Conservation (phyloP, 2,797 vertebrate species). For the Pempheris klunzingeri region DNA sequence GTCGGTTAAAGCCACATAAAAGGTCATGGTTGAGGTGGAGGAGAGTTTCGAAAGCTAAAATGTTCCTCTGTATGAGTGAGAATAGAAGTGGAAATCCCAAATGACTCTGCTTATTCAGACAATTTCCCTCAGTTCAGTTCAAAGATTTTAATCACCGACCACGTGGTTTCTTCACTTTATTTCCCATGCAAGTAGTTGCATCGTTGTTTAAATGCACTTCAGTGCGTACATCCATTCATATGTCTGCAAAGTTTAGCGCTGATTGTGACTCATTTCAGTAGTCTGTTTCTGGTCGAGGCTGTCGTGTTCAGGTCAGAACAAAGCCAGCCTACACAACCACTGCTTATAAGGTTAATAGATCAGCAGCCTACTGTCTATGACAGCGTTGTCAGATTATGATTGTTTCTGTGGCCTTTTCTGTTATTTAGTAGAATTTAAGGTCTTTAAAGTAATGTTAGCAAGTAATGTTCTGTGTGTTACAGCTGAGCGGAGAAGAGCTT, state of each 20-base stretch:
- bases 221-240: too few relatives aligned
- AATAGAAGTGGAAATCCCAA: not conserved
- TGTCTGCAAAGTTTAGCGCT: too few relatives aligned
- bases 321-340: not conserved
- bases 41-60: constrained; percentile 19
- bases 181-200: not conserved
- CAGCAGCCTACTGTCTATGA: not conserved
- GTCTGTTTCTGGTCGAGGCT: not conserved
- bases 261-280: too few relatives aligned
- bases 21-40: constrained; percentile 13
- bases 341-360: not conserved
- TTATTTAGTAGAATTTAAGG: not conserved
- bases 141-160: not conserved
- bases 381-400: not conserved
- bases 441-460: too few relatives aligned
- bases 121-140: too few relatives aligned
- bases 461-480: not conserved
- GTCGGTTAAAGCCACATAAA: constrained; percentile 17
- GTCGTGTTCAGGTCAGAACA: not conserved
- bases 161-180: not conserved
- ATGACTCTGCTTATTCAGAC: not conserved
- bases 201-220: not conserved
- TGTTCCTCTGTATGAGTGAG: not conserved
- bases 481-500: not conserved
- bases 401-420: too few relatives aligned